phyloP scores from a whole-genome alignment of 2,113 vertebrate genomes.

The Colinus virginianus region DNA sequence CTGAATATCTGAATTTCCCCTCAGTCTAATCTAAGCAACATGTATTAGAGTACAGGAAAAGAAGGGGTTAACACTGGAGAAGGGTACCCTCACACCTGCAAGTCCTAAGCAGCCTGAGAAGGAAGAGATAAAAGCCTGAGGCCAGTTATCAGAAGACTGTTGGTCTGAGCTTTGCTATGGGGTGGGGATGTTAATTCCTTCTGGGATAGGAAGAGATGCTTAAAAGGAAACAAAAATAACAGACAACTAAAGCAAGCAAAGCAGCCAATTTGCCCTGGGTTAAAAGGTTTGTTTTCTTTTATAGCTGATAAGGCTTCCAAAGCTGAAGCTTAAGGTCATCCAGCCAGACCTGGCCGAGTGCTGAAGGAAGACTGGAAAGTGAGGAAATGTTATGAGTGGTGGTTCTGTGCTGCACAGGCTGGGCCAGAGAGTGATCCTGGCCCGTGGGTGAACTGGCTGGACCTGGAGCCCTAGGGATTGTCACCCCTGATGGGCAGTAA shows the following conservation, averaged over 20 bases:
- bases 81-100: not conserved
- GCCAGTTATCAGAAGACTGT: not conserved
- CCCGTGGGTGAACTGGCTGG: not conserved
- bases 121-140: not conserved
- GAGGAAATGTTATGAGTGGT: not conserved
- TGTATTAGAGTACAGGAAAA: fast-evolving
- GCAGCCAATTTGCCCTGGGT: not conserved
- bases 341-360: not conserved
- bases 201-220: not conserved
- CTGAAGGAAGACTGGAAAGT: not conserved
- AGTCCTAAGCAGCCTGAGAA: not conserved
- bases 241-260: not conserved
- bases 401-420: not conserved
- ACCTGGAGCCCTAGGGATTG: not conserved
- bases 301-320: not conserved
- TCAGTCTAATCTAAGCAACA: not conserved
- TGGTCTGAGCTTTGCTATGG: not conserved
- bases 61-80: not conserved
- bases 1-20: not conserved
- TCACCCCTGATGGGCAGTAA: not conserved
- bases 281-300: not conserved
- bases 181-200: not conserved
- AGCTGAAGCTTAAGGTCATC: not conserved
- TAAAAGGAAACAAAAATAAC: not conserved
- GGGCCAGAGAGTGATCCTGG: not conserved